A percentile compares a stretch with the other conserved stretches of the same genome.
Evolutionary conservation across 2,888 invertebrate genomes (phyloP).

Genomic region (Sinodicranocentrus sp.): DNA sequence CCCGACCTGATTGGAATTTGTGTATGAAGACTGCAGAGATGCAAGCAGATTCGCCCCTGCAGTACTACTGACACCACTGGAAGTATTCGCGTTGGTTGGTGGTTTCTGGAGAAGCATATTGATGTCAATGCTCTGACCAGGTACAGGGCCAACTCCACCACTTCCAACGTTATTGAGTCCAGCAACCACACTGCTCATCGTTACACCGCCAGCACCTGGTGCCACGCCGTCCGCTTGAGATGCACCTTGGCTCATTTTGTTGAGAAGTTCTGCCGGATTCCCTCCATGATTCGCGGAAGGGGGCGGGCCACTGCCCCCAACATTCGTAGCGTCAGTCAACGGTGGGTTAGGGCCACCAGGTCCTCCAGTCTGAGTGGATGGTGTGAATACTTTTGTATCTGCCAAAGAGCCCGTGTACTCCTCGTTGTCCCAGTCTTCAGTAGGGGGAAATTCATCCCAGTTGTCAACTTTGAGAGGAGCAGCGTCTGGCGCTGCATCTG

Average conservation of each 20-base stretch:
- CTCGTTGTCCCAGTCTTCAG: conserved; percentile 93
- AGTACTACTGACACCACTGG: conserved; percentile 64
- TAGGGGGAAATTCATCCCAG: conserved; percentile 82
- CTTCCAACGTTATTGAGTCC: conserved; percentile 57
- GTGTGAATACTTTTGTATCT: conserved; percentile 94
- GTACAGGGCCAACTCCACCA: conserved; percentile 71
- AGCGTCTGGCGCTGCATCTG: conserved; percentile 72
- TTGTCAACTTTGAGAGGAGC: conserved; percentile 78
- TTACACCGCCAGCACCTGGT: conserved; percentile 49
- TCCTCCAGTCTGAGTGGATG: conserved; percentile 72
- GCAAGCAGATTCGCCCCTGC: conserved; percentile 74
- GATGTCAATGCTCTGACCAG: conserved; percentile 75
- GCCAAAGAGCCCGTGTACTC: conserved; percentile 96
- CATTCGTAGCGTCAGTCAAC: conserved; percentile 73
- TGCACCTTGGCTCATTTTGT: conserved; percentile 61
- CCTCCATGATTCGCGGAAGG: conserved; percentile 62
- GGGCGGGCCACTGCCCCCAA: conserved; percentile 56
- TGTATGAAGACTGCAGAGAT: conserved; percentile 73
- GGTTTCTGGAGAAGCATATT: conserved; percentile 72
- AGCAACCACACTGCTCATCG: conserved; percentile 72
- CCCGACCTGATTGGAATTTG: conserved; percentile 71
- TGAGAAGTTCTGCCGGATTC: conserved; percentile 69
- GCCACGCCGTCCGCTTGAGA: conserved; percentile 63
- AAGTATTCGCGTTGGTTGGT: conserved; percentile 64
- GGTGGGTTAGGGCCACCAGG: conserved; percentile 65